Percentiles rank a stretch among this genome's conserved stretches.
These are phyloP conservation scores for Brachystomella parvula DNA, from an alignment of 1,140 invertebrate species.

Conservation along the genomic window DNA sequence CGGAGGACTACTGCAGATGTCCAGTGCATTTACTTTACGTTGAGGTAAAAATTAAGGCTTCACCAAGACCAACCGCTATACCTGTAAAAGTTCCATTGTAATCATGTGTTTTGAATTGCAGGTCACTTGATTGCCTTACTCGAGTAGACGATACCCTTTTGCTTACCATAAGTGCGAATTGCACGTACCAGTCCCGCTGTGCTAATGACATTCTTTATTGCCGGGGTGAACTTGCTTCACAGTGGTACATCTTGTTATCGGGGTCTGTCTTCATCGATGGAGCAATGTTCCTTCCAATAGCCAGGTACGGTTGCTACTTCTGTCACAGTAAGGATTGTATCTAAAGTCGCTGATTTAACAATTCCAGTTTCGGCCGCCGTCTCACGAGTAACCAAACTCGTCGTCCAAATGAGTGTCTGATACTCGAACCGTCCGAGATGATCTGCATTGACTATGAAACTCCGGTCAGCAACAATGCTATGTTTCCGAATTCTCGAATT, in stretches of 20 bases:
- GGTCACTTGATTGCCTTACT: slow-evolving; percentile 15
- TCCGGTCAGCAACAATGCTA: neutral
- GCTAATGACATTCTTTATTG: slow-evolving; percentile 50
- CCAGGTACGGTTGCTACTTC: slow-evolving; percentile 52
- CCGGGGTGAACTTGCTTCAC: slow-evolving; percentile 66
- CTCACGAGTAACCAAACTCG: slow-evolving; percentile 57
- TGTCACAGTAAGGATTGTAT: neutral
- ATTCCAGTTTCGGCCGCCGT: slow-evolving; percentile 73
- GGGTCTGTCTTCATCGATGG: slow-evolving; percentile 85
- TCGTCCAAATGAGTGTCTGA: slow-evolving; percentile 73
- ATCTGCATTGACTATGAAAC: slow-evolving; percentile 59
- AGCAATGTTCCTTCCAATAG: slow-evolving; percentile 73
- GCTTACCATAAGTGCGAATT: slow-evolving; percentile 17
- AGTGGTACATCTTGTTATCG: slow-evolving; percentile 76
- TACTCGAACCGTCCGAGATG: slow-evolving; percentile 79
- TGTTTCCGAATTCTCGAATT: no score
- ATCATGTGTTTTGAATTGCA: slow-evolving; percentile 17
- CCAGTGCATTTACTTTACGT: slow-evolving; percentile 21
- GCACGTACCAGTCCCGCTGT: slow-evolving; percentile 20
- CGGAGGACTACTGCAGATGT: slow-evolving; percentile 48
- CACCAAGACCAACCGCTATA: neutral
- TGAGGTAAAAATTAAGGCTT: slow-evolving; percentile 11
- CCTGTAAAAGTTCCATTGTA: neutral
- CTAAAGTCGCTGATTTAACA: slow-evolving; percentile 29
- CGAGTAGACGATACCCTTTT: slow-evolving; percentile 19